A percentile compares a stretch with the other conserved stretches of the same genome.
Conservation (phyloP, 2,797 vertebrate species). For the Brachyrhaphis roseni region DNA sequence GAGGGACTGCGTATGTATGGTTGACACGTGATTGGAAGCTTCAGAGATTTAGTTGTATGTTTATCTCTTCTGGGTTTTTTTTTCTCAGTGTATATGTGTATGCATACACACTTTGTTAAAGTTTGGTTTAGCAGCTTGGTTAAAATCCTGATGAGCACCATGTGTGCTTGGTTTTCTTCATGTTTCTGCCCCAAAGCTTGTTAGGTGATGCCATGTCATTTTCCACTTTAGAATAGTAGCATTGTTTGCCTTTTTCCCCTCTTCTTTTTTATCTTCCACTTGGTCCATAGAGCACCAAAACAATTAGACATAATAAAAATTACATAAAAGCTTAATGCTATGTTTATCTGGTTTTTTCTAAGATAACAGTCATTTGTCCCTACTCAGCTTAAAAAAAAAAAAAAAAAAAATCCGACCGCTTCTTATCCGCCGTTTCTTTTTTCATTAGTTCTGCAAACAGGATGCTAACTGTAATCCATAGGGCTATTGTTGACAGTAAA, state of each 20-base stretch:
- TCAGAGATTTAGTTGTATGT: constrained; percentile 22
- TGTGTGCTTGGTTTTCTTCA: constrained; percentile 28
- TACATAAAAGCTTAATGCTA: constrained; percentile 1
- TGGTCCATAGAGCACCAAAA: constrained; percentile 18
- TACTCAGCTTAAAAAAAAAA: constrained; percentile 23
- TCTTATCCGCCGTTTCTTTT: constrained; percentile 39
- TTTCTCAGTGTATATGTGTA: constrained; percentile 8
- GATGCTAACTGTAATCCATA: constrained; percentile 48
- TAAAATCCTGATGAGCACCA: constrained; percentile 30
- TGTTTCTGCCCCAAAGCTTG: constrained; percentile 20
- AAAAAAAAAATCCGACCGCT: constrained; percentile 2
- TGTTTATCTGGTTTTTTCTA: constrained; percentile 16
- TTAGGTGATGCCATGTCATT: constrained; percentile 58
- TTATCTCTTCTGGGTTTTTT: constrained; percentile 22
- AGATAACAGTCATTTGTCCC: constrained; percentile 26
- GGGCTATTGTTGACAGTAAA: constrained; percentile 34
- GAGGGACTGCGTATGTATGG: constrained; percentile 15
- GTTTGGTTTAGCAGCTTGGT: constrained; percentile 19
- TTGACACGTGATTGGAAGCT: constrained; percentile 5
- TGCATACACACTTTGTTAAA: constrained; percentile 26
- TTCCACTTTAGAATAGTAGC: constrained; percentile 57
- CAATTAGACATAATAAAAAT: constrained; percentile 28
- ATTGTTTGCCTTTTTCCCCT: constrained; percentile 30
- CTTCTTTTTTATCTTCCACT: constrained; percentile 43
- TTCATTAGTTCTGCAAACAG: constrained; percentile 45